Percentiles rank a stretch among this genome's conserved stretches.
Evolutionary conservation across 2,888 invertebrate species (phyloP).

Genomic region (Synergus japonicus): DNA sequence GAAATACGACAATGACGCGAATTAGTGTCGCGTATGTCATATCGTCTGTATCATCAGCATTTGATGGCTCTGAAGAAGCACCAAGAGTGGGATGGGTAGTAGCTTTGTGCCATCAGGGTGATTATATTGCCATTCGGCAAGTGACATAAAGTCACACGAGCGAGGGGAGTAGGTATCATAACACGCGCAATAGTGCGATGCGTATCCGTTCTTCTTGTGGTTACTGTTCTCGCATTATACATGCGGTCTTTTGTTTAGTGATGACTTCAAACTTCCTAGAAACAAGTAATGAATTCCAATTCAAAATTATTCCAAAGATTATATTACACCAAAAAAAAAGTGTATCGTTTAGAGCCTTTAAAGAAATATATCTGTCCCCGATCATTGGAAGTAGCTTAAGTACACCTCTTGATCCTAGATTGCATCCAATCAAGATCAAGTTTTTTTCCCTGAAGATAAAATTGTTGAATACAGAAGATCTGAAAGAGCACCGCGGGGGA

Average conservation of each 20-base stretch:
- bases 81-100: conserved; percentile 62
- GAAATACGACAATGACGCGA: conserved; percentile 69
- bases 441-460: background rate
- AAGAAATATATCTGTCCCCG: no score
- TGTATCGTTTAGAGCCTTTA: no score
- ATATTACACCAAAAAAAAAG: background rate
- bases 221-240: conserved; percentile 52
- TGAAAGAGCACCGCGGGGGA: conserved; percentile 55
- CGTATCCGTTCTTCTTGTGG: conserved; percentile 46
- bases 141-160: conserved; percentile 68
- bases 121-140: conserved; percentile 74
- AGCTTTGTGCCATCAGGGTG: conserved; percentile 76
- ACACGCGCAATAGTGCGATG: conserved; percentile 50
- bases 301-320: background rate
- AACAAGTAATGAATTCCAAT: background rate
- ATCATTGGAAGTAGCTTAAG: no score
- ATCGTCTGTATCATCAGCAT: conserved; percentile 76
- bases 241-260: conserved; percentile 58
- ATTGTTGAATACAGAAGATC: background rate
- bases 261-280: conserved; percentile 30
- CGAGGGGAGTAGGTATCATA: conserved; percentile 61
- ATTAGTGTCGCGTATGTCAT: conserved; percentile 72
- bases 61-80: conserved; percentile 70
- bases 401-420: no score
- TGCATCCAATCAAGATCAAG: background rate